Percentiles rank a stretch among this genome's conserved stretches.
These are phyloP conservation scores for Clanis bilineata DNA, from an alignment of 2,888 invertebrate species.

Conservation along the genomic window DNA sequence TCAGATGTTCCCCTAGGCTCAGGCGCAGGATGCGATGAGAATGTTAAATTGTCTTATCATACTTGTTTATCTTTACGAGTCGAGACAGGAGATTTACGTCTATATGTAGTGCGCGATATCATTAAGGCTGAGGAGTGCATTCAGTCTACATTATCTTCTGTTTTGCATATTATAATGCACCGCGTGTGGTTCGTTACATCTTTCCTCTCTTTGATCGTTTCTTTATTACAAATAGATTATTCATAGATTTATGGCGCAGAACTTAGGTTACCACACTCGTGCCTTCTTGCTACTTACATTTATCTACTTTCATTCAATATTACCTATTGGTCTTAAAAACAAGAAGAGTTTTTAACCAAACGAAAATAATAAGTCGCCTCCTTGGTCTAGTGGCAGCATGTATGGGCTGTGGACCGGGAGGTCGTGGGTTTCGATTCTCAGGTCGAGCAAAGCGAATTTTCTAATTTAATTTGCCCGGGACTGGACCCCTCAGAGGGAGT, in stretches of 20 bases:
- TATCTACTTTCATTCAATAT: too few relatives aligned
- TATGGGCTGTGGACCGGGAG: too few relatives aligned
- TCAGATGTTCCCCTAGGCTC: conserved; percentile 37
- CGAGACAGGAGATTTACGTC: conserved; percentile 27
- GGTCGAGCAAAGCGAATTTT: too few relatives aligned
- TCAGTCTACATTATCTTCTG: conserved; percentile 14
- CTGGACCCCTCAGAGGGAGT: too few relatives aligned
- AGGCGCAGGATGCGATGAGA: conserved; percentile 26
- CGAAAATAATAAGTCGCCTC: too few relatives aligned
- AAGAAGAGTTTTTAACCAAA: too few relatives aligned
- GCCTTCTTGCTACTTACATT: too few relatives aligned
- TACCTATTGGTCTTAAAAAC: too few relatives aligned
- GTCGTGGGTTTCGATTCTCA: too few relatives aligned
- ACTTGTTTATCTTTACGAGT: conserved; percentile 40
- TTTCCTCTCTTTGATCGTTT: not conserved
- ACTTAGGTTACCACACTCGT: too few relatives aligned
- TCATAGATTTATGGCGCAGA: not conserved
- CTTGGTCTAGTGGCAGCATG: too few relatives aligned
- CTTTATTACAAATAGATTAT: not conserved
- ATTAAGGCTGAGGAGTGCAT: conserved; percentile 9
- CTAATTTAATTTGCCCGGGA: too few relatives aligned
- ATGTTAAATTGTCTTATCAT: conserved; percentile 37
- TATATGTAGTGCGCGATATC: conserved; percentile 23
- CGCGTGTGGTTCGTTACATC: not conserved
- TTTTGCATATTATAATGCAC: conserved; percentile 7